These are phyloP conservation scores for Diadophis punctatus DNA, from an alignment of 2,113 vertebrate genomes.

Conservation along the genomic window DNA sequence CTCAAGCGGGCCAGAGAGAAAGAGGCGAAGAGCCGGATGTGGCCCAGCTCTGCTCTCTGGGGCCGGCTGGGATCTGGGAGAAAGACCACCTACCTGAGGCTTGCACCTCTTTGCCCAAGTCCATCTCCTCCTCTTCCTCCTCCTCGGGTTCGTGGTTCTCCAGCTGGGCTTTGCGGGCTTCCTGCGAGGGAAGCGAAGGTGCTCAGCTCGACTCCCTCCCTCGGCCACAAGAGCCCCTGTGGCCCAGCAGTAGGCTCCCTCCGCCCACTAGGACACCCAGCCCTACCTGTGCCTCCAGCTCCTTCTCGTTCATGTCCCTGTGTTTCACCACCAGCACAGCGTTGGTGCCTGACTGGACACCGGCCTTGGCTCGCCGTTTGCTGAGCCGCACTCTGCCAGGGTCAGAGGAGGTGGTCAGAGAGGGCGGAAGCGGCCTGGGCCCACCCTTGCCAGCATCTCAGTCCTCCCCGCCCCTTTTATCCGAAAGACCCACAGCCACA, in stretches of 20 bases:
- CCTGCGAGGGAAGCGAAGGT: conserved; percentile 57
- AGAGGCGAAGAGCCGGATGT: background rate
- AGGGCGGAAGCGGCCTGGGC: background rate
- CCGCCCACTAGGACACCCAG: background rate
- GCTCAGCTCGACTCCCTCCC: background rate
- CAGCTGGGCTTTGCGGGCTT: conserved; percentile 88
- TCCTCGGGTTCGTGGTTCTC: conserved; percentile 95
- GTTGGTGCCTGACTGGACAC: conserved; percentile 87
- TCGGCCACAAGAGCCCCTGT: too few species aligned
- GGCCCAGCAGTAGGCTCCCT: background rate
- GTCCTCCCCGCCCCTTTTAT: background rate
- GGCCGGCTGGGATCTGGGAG: too few species aligned
- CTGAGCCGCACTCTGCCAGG: conserved; percentile 83
- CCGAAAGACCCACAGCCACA: background rate
- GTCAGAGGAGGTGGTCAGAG: background rate
- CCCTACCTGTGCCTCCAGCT: conserved; percentile 86
- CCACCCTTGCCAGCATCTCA: background rate
- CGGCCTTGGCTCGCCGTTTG: conserved; percentile 89
- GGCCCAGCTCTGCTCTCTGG: background rate
- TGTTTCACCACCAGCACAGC: conserved; percentile 92
- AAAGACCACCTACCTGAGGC: conserved; percentile 74
- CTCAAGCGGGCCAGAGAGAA: too few species aligned
- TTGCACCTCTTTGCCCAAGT: conserved; percentile 72
- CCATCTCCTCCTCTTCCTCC: conserved; percentile 88
- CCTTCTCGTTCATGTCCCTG: conserved; percentile 94